phyloP scores from a whole-genome alignment of 2,113 vertebrate genomes.

The Aspiorhynchus laticeps region DNA sequence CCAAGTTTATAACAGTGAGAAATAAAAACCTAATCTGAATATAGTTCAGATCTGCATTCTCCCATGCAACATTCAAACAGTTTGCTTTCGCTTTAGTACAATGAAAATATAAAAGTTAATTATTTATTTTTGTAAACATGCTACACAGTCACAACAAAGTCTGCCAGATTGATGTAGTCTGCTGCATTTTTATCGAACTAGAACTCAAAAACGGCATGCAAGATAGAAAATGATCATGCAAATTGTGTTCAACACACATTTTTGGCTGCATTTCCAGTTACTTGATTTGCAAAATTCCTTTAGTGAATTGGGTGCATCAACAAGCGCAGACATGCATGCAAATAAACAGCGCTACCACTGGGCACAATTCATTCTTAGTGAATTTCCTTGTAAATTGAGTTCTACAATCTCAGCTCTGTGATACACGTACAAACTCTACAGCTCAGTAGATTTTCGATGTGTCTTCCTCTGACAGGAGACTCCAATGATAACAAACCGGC shows the following conservation, averaged over 20 bases:
- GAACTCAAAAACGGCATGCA: background rate
- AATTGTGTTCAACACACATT: background rate
- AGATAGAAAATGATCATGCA: background rate
- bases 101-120: background rate
- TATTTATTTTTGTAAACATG: background rate
- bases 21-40: background rate
- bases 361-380: background rate
- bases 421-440: background rate
- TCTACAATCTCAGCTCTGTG: background rate
- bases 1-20: background rate
- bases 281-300: slow-evolving; percentile 9
- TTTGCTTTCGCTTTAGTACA: background rate
- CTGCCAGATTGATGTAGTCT: background rate
- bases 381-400: background rate
- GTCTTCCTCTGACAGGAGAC: slow-evolving; percentile 68
- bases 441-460: background rate
- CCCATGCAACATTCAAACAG: background rate
- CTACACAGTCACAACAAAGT: background rate
- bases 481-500: slow-evolving; percentile 79
- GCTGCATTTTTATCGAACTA: background rate
- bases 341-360: background rate
- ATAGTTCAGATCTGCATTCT: background rate
- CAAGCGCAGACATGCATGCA: background rate
- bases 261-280: background rate
- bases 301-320: background rate